A percentile compares a stretch with the other conserved stretches of the same genome.
phyloP scores from a whole-genome alignment of 2,888 invertebrate genomes.

The Belgica antarctica region DNA sequence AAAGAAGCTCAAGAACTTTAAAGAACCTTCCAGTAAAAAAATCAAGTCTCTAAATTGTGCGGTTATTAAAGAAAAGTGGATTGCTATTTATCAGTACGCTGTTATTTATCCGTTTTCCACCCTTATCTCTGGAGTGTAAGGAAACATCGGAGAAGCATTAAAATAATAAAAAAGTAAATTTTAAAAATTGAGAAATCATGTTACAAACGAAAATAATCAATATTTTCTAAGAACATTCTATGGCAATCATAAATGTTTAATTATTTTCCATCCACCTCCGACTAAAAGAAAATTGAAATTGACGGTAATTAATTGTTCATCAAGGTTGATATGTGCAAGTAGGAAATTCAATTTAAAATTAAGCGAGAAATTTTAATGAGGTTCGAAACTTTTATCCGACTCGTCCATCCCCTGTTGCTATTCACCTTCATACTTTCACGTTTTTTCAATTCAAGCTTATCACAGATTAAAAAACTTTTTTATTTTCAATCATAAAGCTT shows the following conservation, averaged over 20 bases:
- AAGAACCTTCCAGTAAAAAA: too few relatives aligned
- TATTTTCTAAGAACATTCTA: too few relatives aligned
- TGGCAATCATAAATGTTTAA: background rate
- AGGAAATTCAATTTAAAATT: background rate
- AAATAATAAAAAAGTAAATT: too few relatives aligned
- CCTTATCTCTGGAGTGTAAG: too few relatives aligned
- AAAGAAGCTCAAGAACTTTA: too few relatives aligned
- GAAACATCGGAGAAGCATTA: too few relatives aligned
- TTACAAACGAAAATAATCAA: background rate
- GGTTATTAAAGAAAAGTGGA: too few relatives aligned
- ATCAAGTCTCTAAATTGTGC: too few relatives aligned
- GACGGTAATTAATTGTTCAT: constrained; percentile 37
- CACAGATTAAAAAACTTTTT: constrained; percentile 32
- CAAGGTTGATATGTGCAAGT: constrained; percentile 33
- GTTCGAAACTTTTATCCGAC: background rate
- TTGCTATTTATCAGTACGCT: too few relatives aligned
- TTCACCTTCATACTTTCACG: background rate
- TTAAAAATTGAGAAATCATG: too few relatives aligned
- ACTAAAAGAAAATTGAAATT: constrained; percentile 20
- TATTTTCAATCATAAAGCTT: constrained; percentile 20
- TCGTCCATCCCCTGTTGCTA: background rate
- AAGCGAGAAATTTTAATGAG: background rate
- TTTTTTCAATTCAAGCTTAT: constrained; percentile 16
- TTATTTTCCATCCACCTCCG: background rate
- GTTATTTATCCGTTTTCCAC: too few relatives aligned